These are phyloP conservation scores for Thripadectes ignobilis DNA, from an alignment of 2,797 vertebrate species.

Conservation along the genomic window DNA sequence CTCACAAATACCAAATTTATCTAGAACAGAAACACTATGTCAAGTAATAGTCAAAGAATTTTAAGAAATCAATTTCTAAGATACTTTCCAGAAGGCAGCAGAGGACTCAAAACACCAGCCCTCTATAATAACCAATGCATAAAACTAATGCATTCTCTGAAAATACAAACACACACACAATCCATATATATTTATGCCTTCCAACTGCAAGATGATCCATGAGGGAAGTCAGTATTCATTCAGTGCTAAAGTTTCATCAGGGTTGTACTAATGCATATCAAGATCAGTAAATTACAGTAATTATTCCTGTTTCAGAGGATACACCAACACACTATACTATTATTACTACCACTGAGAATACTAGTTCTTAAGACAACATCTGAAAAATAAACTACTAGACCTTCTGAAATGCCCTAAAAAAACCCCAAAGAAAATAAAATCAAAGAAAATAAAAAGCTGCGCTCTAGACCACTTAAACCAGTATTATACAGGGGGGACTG, in stretches of 20 bases:
- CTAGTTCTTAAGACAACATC: background rate
- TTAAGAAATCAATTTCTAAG: background rate
- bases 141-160: background rate
- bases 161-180: background rate
- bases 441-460: background rate
- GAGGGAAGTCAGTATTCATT: background rate
- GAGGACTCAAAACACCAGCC: background rate
- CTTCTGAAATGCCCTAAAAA: background rate
- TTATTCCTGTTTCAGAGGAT: background rate
- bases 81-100: background rate
- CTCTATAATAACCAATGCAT: background rate
- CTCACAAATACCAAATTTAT: background rate
- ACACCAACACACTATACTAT: background rate
- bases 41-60: background rate
- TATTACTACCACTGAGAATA: background rate
- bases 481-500: background rate
- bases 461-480: background rate
- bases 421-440: background rate
- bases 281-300: background rate
- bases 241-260: background rate
- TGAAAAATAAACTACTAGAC: background rate
- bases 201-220: background rate
- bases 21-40: background rate
- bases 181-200: background rate
- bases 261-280: background rate